Evolutionary conservation across 2,888 invertebrate genomes (phyloP).

Genomic region (Ichneumoninae sp.): DNA sequence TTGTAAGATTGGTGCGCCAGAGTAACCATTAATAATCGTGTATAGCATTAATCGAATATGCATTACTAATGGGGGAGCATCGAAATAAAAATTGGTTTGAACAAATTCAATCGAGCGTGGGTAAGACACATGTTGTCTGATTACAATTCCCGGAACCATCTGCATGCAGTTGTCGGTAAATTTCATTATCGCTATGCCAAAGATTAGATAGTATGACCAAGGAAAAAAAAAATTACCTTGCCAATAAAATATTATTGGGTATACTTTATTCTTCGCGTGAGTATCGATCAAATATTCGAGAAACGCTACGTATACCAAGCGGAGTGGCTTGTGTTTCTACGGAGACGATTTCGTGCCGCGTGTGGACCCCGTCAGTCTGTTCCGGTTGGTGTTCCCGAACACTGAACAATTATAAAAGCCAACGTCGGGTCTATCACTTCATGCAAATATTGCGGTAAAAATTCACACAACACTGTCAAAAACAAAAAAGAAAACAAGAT

Average conservation of each 20-base stretch:
- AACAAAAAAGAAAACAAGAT: slow-evolving; percentile 46
- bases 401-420: slow-evolving; percentile 35
- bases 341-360: slow-evolving; percentile 54
- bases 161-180: not conserved
- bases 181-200: not conserved
- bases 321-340: slow-evolving; percentile 50
- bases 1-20: slow-evolving; percentile 75
- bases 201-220: not conserved
- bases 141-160: not conserved
- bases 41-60: slow-evolving; percentile 74
- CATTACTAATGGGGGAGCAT: slow-evolving; percentile 77
- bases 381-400: slow-evolving; percentile 26
- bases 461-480: not conserved
- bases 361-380: slow-evolving; percentile 43
- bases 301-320: not conserved
- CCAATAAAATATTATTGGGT: slow-evolving; percentile 36
- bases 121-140: not conserved
- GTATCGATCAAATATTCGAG: slow-evolving; percentile 72
- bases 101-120: slow-evolving; percentile 40
- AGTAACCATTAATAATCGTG: slow-evolving; percentile 74
- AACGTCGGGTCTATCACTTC: not conserved
- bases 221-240: slow-evolving; percentile 15
- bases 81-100: slow-evolving; percentile 67
- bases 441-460: not conserved
- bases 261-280: slow-evolving; percentile 47